Base-by-base conservation (phyloP, 2,888 invertebrate species). In the Thera britannica region DNA sequence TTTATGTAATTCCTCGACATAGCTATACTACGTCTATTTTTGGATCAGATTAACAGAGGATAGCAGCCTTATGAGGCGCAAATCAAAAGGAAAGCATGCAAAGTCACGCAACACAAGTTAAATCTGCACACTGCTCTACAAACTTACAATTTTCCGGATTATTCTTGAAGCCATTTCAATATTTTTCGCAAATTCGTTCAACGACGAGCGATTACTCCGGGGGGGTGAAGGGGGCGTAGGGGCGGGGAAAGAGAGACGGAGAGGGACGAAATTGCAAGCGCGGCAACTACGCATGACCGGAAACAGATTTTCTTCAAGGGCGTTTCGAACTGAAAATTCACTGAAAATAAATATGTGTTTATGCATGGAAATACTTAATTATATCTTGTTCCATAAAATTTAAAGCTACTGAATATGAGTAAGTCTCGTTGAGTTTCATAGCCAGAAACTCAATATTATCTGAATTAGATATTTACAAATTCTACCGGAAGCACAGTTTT, bases 1-100 rank as follows among this genome's bases (percentile, higher is more conserved):
- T 93, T 93, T 93, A 93, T 93, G 92, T 93, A 93, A 93, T 93
- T 93, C 92, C 79, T 90, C 90, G 93, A 93, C 93, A 93, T 93
- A 93, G 86, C 92, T 93, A 92, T 91, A 90, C 70, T 84, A 84
- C 74, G 83, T 88, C 93, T 93, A 93, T 93, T 93, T 93, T 93
- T 92, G 92, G 93, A 93, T 80, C 72, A 80, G 82, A 82, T 87
- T 84, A 83, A 85, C 80, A 80, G 77, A 79, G 79, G 81, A 77
- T 75, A 80, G 79, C 73, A 73, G 78, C 67, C 71, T 83, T 72
- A 74, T 35, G 74, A 73, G 76, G 74, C 71, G 75, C 67, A 79
- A 79, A 73, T 74, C 72, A 78, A 71, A 75, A 75, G 75, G 82
- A 76, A 77, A 66, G 71, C 90, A 90, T 90, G 90, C 92, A 88